Base-by-base conservation (phyloP, 2,797 vertebrate species). In the Malacoctenus gilli region DNA sequence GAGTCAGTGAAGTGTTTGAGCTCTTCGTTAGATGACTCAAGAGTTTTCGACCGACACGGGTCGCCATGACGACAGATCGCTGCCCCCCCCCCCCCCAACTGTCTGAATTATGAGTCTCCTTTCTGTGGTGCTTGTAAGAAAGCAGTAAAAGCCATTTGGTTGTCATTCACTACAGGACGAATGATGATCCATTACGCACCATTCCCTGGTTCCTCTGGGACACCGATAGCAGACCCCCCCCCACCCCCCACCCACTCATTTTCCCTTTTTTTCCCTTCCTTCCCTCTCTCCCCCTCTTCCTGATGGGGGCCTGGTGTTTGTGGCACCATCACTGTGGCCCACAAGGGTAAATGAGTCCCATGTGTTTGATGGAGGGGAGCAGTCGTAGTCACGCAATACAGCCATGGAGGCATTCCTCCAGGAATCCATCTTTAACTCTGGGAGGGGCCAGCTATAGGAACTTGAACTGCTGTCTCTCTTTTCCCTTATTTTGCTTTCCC, bases 291-390 rank as follows among this genome's bases (percentile, higher is more conserved):
- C 58, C 58, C 67, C 58, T 56, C 67, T 77, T 76, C 71, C 74
- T 69, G 57, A 65, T 73, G 81, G 68, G 68, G 84, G 82, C 35
- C 70, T 83, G 75, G 82, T 85, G 86, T 90, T 87, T 88, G 90
- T 90, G 87, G 89, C 86, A 91, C 84, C 83, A 82, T 85, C 82
- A 72, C 68, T 87, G 80, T 82, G 87, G 87, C 80, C 77, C 77
- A 84, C 83, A 64, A 85, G 84, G 82, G 75, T 87, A 91, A 92
- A 92, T 90, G 85, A 91, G 78, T 88, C 85, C 90, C 90, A 92
- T 91, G 89, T 90, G 90, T 89, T 82, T 77, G 83, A 86, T 85
- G 79, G 82, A 80, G 80, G 72, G 72, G 79, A 87, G 83, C 83
- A 74, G 84, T 82, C 70, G 11, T 70, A 90, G 89, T 92, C 89